A percentile compares a stretch with the other conserved stretches of the same genome.
Conservation (phyloP, 2,888 invertebrate genomes). For the Scaptomyza flava region DNA sequence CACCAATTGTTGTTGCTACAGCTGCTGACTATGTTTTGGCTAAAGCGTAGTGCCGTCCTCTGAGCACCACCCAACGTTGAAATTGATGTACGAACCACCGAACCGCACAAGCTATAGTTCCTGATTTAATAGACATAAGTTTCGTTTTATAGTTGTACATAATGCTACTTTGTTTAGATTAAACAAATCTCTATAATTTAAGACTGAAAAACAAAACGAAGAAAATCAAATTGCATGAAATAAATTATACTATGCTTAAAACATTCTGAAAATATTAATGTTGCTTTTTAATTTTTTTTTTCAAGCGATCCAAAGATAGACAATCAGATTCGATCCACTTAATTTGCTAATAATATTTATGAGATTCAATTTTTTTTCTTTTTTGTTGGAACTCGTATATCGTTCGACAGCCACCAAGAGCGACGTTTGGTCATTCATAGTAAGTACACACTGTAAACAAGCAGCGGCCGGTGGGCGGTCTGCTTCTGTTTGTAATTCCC, state of each 20-base stretch:
- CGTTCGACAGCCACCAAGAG: conserved; percentile 14
- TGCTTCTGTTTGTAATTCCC: conserved; percentile 23
- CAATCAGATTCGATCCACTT: conserved; percentile 17
- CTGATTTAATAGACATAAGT: conserved; percentile 61
- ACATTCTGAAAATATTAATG: conserved; percentile 57
- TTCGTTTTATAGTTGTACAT: conserved; percentile 44
- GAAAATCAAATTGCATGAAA: conserved; percentile 29
- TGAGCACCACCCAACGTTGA: conserved; percentile 21
- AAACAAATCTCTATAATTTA: conserved; percentile 42
- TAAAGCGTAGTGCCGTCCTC: conserved; percentile 58
- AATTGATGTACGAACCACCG: conserved; percentile 34
- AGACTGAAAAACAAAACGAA: conserved; percentile 40
- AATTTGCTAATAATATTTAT: conserved; percentile 50
- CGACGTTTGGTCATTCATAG: conserved; percentile 5
- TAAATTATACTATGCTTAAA: conserved; percentile 60
- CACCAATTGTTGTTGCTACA: conserved; percentile 75
- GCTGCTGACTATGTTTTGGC: conserved; percentile 75
- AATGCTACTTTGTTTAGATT: conserved; percentile 32
- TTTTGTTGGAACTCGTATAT: conserved; percentile 24
- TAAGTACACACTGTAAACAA: conserved; percentile 25
- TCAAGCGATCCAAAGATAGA: conserved; percentile 26
- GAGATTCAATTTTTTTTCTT: conserved; percentile 11
- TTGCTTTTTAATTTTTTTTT: conserved; percentile 8
- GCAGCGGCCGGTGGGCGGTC: conserved; percentile 34
- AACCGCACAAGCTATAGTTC: conserved; percentile 66